Conservation (phyloP, 2,113 vertebrate genomes). For the Chascanopsetta lugubris region DNA sequence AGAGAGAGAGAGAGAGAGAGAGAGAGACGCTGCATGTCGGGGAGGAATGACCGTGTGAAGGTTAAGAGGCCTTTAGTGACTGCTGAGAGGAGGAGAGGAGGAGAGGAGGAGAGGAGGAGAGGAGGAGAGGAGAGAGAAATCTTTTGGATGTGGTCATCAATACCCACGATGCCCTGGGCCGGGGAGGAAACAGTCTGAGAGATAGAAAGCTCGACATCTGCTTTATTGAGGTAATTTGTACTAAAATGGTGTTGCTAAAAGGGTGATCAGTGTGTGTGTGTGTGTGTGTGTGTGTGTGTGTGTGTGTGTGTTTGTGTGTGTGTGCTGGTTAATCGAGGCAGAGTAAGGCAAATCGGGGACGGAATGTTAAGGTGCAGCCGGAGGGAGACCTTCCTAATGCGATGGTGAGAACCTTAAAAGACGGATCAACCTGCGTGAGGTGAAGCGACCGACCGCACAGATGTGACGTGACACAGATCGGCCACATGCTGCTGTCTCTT, state of each 20-base stretch:
- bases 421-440: constrained; percentile 22
- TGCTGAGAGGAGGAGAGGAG: constrained; percentile 12
- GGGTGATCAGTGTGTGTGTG: constrained; percentile 39
- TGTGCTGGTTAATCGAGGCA: constrained; percentile 1
- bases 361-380: constrained; percentile 54
- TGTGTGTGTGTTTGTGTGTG: constrained; percentile 4
- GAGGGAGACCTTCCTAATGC: constrained; percentile 48
- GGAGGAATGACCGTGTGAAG: constrained; percentile 23
- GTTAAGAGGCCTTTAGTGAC: constrained; percentile 48
- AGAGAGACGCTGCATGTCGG: constrained; percentile 11
- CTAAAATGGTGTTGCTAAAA: constrained; percentile 64
- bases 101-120: constrained; percentile 8
- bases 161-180: constrained; percentile 62
- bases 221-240: constrained; percentile 77
- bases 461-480: not conserved
- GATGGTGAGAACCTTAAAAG: constrained; percentile 21
- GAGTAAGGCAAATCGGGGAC: constrained; percentile 29
- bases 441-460: constrained; percentile 10
- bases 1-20: constrained; percentile 2
- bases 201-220: constrained; percentile 71
- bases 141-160: constrained; percentile 75
- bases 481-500: too few relatives aligned
- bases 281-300: constrained; percentile 16
- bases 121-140: constrained; percentile 42
- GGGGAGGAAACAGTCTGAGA: constrained; percentile 61